Base-by-base conservation (phyloP, 2,888 invertebrate species). In the Cheilosia impressa region DNA sequence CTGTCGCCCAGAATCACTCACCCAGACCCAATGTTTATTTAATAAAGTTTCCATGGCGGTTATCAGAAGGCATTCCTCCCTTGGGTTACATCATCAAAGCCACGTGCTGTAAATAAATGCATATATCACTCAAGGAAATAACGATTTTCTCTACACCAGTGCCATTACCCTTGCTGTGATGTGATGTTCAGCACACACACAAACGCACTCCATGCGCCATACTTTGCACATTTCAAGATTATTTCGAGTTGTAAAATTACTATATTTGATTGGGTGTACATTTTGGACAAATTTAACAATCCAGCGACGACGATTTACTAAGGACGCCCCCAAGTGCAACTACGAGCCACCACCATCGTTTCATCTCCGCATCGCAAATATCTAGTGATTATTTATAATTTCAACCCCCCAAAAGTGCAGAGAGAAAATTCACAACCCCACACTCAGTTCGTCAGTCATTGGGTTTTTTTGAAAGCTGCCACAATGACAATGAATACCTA, bases 31-130 rank as follows among this genome's bases (percentile, higher is more conserved):
- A 2, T 27, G 13, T 5, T 47, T 24, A 24, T 47, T 10, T 31
- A 50, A 62, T 17, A 31, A 19, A 13, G 34, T 34, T 43, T 53
- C 34, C 53, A 22, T 13, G 38, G 34, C 41, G 38, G 24, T 19
- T 45, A 53, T 41, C 19, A 43, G 55, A 66, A 31, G 13, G 55
- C 53, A 41, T 53, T 68, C 17, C 41, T 50, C 55, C 55, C 38
- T 22, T 24, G 17, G 10, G 62, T 75, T 68, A 75, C 68, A 68
- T 80, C 53, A 50, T 72, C 27, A 73, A 66, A 45, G 73, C 45
- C 73, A 80, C 73, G 73, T 68, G 68, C 73, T 80, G 80, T 57
- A 63, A 55, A 73, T 66, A 73, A 80, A 60, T 80, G 73, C 73
- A 80, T 62, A 34, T 43, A 19, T 65, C 22, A n/a, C 63, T 41